phyloP scores from a whole-genome alignment of 2,797 vertebrate genomes.

The Sebastes itinus region DNA sequence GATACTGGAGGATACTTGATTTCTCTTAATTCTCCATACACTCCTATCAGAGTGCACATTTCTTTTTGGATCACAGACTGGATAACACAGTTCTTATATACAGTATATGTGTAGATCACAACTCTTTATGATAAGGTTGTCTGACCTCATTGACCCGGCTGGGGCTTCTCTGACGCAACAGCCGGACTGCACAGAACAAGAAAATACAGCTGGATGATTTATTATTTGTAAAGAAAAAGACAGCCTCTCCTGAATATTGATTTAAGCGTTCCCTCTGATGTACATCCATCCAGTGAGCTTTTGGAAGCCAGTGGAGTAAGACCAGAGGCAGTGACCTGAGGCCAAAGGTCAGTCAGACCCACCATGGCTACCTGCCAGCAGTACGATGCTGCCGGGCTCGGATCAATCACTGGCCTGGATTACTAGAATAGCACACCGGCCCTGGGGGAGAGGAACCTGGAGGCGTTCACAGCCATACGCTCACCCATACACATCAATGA shows the following conservation, averaged over 20 bases:
- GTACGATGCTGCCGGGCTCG: neutral
- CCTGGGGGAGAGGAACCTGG: neutral
- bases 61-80: neutral
- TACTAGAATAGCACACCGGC: constrained; percentile 40
- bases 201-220: constrained; percentile 14
- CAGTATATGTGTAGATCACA: neutral
- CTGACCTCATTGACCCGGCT: neutral
- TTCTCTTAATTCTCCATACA: neutral
- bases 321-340: constrained; percentile 44
- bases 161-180: neutral
- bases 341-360: constrained; percentile 50
- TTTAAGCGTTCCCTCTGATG: constrained; percentile 45
- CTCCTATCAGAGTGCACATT: neutral
- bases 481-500: constrained; percentile 16
- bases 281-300: constrained; percentile 31
- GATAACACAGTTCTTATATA: neutral
- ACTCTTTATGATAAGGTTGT: neutral
- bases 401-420: constrained; percentile 61
- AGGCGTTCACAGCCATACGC: neutral
- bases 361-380: constrained; percentile 33
- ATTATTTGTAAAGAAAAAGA: constrained; percentile 5
- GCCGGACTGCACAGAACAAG: neutral
- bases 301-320: constrained; percentile 36
- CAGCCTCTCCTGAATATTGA: constrained; percentile 41
- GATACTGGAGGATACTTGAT: neutral